Conservation (phyloP, 2,888 invertebrate species). For the Acheta domesticus region DNA sequence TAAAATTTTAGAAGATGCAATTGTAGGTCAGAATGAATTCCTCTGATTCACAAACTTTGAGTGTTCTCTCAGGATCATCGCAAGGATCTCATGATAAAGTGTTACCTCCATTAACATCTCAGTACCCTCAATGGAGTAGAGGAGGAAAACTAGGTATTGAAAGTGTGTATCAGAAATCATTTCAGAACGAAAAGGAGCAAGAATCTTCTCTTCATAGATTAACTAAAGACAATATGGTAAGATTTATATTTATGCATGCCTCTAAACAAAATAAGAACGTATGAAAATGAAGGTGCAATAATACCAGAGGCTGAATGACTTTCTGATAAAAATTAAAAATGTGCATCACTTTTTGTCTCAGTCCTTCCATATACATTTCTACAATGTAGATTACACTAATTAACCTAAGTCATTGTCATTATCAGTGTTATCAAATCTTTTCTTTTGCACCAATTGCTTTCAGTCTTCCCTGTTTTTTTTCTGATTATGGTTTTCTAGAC, state of each 20-base stretch:
- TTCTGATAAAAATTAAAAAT: too few relatives aligned
- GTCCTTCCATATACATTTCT: too few relatives aligned
- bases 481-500: too few relatives aligned
- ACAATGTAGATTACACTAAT: too few relatives aligned
- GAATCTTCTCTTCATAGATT: neutral
- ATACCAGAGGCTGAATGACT: too few relatives aligned
- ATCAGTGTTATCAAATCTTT: too few relatives aligned
- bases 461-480: too few relatives aligned
- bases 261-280: too few relatives aligned
- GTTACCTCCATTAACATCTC: conserved; percentile 27
- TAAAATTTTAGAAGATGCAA: neutral
- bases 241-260: neutral
- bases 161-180: neutral
- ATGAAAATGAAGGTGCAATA: too few relatives aligned
- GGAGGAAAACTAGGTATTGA: conserved; percentile 26
- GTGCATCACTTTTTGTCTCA: too few relatives aligned
- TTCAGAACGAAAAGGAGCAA: neutral
- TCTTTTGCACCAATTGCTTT: too few relatives aligned
- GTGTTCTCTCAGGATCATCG: neutral
- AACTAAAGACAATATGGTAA: conserved; percentile 23
- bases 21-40: neutral
- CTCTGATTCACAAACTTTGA: conserved; percentile 2
- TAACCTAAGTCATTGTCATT: too few relatives aligned
- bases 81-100: neutral
- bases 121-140: conserved; percentile 30